Evolutionary conservation across 2,888 invertebrate genomes (phyloP).

Genomic region (Volucella zonaria): DNA sequence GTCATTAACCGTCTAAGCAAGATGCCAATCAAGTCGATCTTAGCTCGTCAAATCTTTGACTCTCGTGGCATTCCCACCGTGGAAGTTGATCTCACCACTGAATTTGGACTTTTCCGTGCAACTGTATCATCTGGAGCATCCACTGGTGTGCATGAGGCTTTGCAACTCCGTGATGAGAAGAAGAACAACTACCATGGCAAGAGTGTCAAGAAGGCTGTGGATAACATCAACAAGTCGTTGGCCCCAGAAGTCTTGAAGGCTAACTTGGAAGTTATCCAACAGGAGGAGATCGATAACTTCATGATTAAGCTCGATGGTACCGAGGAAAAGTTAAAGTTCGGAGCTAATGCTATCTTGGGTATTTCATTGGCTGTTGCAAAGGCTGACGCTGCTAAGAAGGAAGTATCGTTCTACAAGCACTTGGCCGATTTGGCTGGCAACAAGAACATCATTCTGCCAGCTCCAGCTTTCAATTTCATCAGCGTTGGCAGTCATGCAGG

Average conservation of each 20-base stretch:
- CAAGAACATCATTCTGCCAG: constrained; percentile 94
- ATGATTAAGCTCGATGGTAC: too few relatives aligned
- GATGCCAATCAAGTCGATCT: too few relatives aligned
- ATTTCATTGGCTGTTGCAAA: constrained; percentile 98
- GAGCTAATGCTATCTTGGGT: constrained; percentile 98
- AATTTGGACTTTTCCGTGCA: constrained; percentile 85
- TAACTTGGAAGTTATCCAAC: too few relatives aligned
- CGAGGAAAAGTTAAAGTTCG: too few relatives aligned
- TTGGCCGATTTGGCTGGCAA: constrained; percentile 98
- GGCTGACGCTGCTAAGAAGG: constrained; percentile 98
- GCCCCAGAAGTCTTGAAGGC: too few relatives aligned
- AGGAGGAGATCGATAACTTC: too few relatives aligned
- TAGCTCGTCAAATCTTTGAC: constrained; percentile 99
- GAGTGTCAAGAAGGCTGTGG: too few relatives aligned
- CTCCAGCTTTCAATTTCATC: constrained; percentile 99
- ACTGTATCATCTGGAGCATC: constrained; percentile 99
- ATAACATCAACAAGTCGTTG: too few relatives aligned
- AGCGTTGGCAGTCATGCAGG: constrained; percentile 99
- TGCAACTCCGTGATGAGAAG: constrained; percentile 98
- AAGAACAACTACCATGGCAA: too few relatives aligned
- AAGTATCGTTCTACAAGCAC: constrained; percentile 93
- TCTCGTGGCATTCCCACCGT: constrained; percentile 99
- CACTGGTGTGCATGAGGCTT: constrained; percentile 98
- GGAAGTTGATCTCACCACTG: constrained; percentile 90
- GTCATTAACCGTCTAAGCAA: too few relatives aligned